Evolutionary conservation across 2,888 invertebrate genomes (phyloP).

Genomic region (Baccha elongata): DNA sequence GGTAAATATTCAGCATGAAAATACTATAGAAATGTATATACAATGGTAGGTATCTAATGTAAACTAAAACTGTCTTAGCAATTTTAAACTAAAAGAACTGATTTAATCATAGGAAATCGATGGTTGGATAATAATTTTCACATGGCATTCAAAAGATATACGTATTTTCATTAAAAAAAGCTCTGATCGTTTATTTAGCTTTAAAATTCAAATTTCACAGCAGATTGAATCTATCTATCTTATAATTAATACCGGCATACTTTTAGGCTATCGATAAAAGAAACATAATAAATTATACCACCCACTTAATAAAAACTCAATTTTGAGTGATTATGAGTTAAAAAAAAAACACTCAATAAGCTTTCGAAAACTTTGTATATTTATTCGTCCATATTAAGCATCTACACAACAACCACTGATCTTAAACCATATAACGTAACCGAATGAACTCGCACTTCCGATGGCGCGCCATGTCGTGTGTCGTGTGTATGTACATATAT

Average conservation of each 20-base stretch:
- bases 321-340: constrained; percentile 5
- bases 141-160: no score
- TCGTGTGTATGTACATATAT: not conserved
- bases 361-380: constrained; percentile 24
- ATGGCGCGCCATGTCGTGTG: not conserved
- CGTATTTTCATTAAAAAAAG: no score
- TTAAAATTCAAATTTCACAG: no score
- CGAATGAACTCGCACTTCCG: constrained; percentile 40
- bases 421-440: not conserved
- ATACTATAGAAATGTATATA: no score
- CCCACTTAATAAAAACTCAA: constrained; percentile 42
- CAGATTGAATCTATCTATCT: constrained; percentile 34
- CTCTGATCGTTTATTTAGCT: no score
- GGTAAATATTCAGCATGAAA: no score
- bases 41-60: no score
- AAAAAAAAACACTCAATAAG: constrained; percentile 24
- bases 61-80: no score
- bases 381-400: not conserved
- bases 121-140: no score
- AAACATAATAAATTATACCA: constrained; percentile 19
- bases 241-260: constrained; percentile 30
- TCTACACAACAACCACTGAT: not conserved
- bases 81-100: no score
- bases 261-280: constrained; percentile 44
- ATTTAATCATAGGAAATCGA: no score